Evolutionary conservation across 30 jellyfish, hydroid and myxozoan species (phyloP), one percentile per base, ranked within the genome.

Genomic region (Aurelia sp.): DNA sequence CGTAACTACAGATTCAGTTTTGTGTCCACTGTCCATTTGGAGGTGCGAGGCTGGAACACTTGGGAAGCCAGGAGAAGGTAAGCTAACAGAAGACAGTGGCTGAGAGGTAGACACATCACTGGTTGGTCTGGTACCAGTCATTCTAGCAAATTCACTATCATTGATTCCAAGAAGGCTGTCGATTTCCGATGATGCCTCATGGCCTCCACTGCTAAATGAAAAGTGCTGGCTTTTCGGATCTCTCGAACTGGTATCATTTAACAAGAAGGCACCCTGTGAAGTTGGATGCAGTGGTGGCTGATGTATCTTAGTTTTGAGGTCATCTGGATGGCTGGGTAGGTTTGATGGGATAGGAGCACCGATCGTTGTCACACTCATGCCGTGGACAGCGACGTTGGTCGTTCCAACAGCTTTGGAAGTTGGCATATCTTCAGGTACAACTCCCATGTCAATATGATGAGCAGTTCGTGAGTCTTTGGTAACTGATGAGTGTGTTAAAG

Each of bases 91-190:
- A n/a, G 27, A 17, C 31, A 74, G 20, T 6, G 79, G 59, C 13
- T 70, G 16, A 16, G 89, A 27, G 40, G 37, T 62, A n/a, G 23
- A 48, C 0, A 37, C 82, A 59, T 67, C 71, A 62, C 40, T 61
- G 11, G 23, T 11, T n/a, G 84, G 71, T 51, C 71, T 52, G 21
- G 33, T 62, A 17, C 55, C 55, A 10, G 62, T 62, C 73, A 84
- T 73, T 66, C 70, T 84, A 15, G 78, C 66, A 59, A 84, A 72
- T 44, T 73, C 93, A 61, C 87, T 27, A 19, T 50, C 75, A 55
- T 53, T 73, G 81, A 84, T 84, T 73, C 73, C 77, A 20, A 84
- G 61, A 18, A 76, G 63, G 12, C 85, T 86, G 41, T 75, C 95
- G 20, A 86, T 21, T 30, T 72, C 84, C 7, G 95, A 21, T 15